Percentiles rank a stretch among this genome's conserved stretches.
Evolutionary conservation across 1,140 invertebrate genomes (phyloP).

Genomic region (Bombus polaris): DNA sequence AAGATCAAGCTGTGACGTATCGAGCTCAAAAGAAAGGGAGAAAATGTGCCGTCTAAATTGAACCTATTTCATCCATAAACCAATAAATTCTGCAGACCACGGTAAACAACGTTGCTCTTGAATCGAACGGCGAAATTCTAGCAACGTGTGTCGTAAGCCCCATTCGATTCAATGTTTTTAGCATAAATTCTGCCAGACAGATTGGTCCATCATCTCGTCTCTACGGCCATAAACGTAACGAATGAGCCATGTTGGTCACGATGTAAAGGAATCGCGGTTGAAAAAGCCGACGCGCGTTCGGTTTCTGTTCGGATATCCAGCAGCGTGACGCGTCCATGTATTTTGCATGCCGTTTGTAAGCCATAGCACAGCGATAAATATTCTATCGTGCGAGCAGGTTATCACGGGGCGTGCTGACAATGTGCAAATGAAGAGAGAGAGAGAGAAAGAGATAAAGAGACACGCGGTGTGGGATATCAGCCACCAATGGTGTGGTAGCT

Average conservation of each 20-base stretch:
- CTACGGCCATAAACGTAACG: not conserved
- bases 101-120: not conserved
- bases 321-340: not conserved
- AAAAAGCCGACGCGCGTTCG: not conserved
- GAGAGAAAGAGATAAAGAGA: slow-evolving; percentile 3
- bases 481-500: not conserved
- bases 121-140: not conserved
- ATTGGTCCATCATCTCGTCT: slow-evolving; percentile 4
- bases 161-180: slow-evolving; percentile 21
- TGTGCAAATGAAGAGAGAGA: slow-evolving; percentile 36
- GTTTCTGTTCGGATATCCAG: not conserved
- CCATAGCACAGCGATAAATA: slow-evolving; percentile 27
- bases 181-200: not conserved
- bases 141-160: not conserved
- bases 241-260: not conserved
- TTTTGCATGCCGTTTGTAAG: slow-evolving; percentile 31
- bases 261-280: not conserved
- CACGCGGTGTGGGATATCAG: not conserved
- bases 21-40: not conserved
- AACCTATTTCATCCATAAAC: not conserved
- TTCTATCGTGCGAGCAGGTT: slow-evolving; percentile 19
- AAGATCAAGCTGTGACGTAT: not conserved
- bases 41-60: too few relatives aligned
- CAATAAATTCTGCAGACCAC: not conserved
- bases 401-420: slow-evolving; percentile 9